A percentile compares a stretch with the other conserved stretches of the same genome.
These are phyloP conservation scores for Sycophila texana DNA, from an alignment of 2,888 invertebrate genomes.

Conservation along the genomic window DNA sequence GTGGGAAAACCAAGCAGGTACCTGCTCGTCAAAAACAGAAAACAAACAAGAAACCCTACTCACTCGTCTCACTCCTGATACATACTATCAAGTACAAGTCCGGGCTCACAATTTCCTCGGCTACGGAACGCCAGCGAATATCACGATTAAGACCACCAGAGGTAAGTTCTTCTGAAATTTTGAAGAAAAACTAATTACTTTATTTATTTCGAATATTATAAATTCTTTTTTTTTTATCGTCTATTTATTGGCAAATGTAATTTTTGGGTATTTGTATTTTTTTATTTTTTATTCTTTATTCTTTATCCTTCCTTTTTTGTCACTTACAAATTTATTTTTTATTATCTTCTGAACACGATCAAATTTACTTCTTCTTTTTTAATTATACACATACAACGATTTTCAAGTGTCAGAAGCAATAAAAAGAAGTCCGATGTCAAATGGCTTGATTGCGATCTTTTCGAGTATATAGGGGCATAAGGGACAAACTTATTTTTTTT, in stretches of 20 bases:
- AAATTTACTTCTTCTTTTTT: not conserved
- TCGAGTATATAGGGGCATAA: constrained; percentile 41
- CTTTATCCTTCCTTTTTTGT: constrained; percentile 46
- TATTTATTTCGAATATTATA: not conserved
- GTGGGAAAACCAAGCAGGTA: constrained; percentile 78
- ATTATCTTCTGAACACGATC: constrained; percentile 39
- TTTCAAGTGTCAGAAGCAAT: constrained; percentile 11
- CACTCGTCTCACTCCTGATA: constrained; percentile 84
- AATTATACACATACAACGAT: constrained; percentile 21
- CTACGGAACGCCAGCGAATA: constrained; percentile 85
- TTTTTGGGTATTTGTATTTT: no score
- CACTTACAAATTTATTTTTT: constrained; percentile 49
- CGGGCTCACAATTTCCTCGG: constrained; percentile 92
- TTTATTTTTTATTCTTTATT: not conserved
- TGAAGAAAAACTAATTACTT: not conserved
- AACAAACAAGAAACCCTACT: constrained; percentile 83
- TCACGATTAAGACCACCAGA: constrained; percentile 89
- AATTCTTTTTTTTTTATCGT: constrained; percentile 29
- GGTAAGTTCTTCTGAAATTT: constrained; percentile 81
- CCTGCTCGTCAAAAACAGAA: constrained; percentile 80
- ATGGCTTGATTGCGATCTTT: constrained; percentile 23
- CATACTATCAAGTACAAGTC: constrained; percentile 89
- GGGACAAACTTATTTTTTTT: constrained; percentile 53
- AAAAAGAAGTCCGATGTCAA: constrained; percentile 8
- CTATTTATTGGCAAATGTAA: not conserved